Evolutionary conservation across 2,888 invertebrate species (phyloP).

Genomic region (Thereva nobilitata): DNA sequence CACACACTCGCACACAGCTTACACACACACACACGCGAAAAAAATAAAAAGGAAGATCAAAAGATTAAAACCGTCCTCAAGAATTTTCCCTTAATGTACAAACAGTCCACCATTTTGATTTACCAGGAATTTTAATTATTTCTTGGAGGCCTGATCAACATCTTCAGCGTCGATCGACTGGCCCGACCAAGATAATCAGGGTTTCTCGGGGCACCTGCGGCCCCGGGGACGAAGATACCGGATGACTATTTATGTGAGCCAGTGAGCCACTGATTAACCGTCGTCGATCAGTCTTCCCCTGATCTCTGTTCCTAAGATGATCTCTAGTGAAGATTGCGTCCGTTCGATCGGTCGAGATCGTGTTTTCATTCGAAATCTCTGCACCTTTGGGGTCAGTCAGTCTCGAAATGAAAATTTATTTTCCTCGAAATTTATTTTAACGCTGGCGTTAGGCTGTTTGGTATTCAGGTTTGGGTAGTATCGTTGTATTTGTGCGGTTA

Average conservation of each 20-base stretch:
- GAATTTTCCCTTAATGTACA: slow-evolving; percentile 12
- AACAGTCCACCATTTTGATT: slow-evolving; percentile 11
- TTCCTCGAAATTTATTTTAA: slow-evolving; percentile 40
- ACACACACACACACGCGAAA: background rate
- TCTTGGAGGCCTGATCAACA: slow-evolving; percentile 7
- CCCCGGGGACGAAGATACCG: background rate
- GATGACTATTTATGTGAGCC: slow-evolving; percentile 28
- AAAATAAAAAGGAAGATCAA: slow-evolving; percentile 6
- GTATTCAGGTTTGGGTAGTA: slow-evolving; percentile 37
- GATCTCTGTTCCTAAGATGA: slow-evolving; percentile 19
- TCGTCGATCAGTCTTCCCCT: slow-evolving; percentile 27
- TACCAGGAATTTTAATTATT: slow-evolving; percentile 31
- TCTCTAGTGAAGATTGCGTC: slow-evolving; percentile 19
- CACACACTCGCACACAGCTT: too few species aligned
- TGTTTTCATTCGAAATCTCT: slow-evolving; percentile 29
- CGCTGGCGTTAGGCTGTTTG: slow-evolving; percentile 39
- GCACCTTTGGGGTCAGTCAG: slow-evolving; percentile 37
- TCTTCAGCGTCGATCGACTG: background rate
- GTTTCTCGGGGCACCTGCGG: too few species aligned
- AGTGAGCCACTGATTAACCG: slow-evolving; percentile 18
- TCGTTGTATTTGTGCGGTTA: background rate
- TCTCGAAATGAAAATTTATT: slow-evolving; percentile 38
- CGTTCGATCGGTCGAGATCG: slow-evolving; percentile 15
- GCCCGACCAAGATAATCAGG: background rate
- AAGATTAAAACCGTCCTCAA: slow-evolving; percentile 8